Conservation (phyloP, 1,140 invertebrate genomes). For the Papilio aristodemus region DNA sequence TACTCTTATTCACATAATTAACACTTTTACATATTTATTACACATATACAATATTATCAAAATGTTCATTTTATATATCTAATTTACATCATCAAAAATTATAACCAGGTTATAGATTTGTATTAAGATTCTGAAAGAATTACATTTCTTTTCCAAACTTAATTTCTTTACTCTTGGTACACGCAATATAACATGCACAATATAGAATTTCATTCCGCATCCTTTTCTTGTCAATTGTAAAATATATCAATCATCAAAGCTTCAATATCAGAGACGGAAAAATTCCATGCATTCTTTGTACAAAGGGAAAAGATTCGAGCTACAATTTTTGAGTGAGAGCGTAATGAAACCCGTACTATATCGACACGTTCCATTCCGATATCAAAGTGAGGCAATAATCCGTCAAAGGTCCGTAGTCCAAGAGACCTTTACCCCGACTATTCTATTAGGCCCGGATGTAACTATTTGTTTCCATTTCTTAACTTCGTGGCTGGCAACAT, state of each 20-base stretch:
- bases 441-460: constrained; percentile 30
- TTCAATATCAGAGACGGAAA: not conserved
- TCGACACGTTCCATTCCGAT: not conserved
- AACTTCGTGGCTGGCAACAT: constrained; percentile 51
- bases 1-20: too few relatives aligned
- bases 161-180: too few relatives aligned
- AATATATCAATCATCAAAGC: not conserved
- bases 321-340: constrained; percentile 15
- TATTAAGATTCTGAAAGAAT: too few relatives aligned
- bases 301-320: not conserved
- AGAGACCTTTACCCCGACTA: constrained; percentile 12
- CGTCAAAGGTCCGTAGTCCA: constrained; percentile 20
- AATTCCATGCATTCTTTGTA: not conserved
- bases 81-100: too few relatives aligned
- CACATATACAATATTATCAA: too few relatives aligned
- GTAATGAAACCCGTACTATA: not conserved
- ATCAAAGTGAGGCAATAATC: constrained; percentile 30
- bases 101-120: too few relatives aligned
- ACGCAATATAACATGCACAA: not conserved
- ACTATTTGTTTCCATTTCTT: constrained; percentile 55
- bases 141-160: too few relatives aligned
- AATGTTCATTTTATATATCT: too few relatives aligned
- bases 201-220: not conserved
- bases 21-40: too few relatives aligned
- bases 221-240: not conserved